Evolutionary conservation across 2,888 invertebrate genomes (phyloP).

Genomic region (Apoda limacodes): DNA sequence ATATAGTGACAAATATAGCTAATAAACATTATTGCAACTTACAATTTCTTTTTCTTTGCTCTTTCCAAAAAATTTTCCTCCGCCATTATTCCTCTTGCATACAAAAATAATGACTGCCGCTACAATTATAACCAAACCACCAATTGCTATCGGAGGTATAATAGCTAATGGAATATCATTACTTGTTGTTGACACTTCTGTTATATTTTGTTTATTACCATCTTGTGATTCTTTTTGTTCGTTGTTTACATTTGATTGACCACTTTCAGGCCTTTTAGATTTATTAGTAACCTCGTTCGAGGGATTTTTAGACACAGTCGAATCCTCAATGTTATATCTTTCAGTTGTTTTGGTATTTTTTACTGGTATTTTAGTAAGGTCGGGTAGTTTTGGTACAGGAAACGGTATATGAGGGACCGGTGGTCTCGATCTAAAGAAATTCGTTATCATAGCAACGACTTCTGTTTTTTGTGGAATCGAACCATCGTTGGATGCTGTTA

Average conservation of each 20-base stretch:
- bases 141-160: conserved; percentile 78
- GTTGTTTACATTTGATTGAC: conserved; percentile 32
- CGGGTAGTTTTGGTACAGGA: conserved; percentile 30
- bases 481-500: conserved; percentile 45
- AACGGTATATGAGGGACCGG: conserved; percentile 23
- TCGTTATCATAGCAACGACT: conserved; percentile 48
- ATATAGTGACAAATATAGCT: too few species aligned
- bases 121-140: conserved; percentile 75
- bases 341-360: conserved; percentile 42
- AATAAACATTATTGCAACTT: too few species aligned
- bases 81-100: conserved; percentile 75
- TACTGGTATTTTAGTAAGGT: conserved; percentile 25
- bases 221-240: conserved; percentile 25
- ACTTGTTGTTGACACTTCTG: conserved; percentile 37
- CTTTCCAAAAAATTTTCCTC: conserved; percentile 70
- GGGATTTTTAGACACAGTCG: conserved; percentile 45
- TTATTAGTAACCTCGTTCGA: conserved; percentile 33
- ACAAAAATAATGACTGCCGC: conserved; percentile 77
- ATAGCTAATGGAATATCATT: conserved; percentile 71
- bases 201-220: conserved; percentile 31
- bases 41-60: conserved; percentile 82
- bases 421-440: conserved; percentile 39
- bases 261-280: conserved; percentile 34
- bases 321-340: conserved; percentile 29
- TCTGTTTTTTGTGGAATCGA: conserved; percentile 52